Evolutionary conservation across 2,888 invertebrate species (phyloP).

Genomic region (Lasioglossum zephyrum): DNA sequence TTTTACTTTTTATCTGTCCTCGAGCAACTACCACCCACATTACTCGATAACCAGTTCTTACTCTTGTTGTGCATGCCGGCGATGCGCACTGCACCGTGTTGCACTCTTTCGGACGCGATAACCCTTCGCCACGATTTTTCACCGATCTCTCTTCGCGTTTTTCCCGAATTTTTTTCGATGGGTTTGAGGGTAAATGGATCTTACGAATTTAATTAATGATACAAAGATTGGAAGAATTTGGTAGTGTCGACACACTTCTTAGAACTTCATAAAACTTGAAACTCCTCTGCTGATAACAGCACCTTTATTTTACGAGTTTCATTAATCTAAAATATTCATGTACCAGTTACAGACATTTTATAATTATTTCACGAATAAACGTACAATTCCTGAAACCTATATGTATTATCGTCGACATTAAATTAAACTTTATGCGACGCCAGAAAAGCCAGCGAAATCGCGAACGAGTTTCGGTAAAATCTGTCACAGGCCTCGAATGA

Average conservation of each 20-base stretch:
- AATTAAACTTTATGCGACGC: too few species aligned
- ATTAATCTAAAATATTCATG: too few species aligned
- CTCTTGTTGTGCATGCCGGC: not conserved
- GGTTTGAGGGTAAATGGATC: not conserved
- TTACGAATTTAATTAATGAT: not conserved
- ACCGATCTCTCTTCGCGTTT: not conserved
- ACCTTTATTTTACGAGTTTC: too few species aligned
- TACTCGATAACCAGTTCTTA: slow-evolving; percentile 27
- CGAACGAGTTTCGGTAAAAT: not conserved
- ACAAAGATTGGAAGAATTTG: too few species aligned
- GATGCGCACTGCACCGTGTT: not conserved
- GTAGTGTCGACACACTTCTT: not conserved
- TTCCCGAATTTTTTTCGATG: not conserved
- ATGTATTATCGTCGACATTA: not conserved
- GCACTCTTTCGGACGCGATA: not conserved
- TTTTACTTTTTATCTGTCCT: slow-evolving; percentile 11
- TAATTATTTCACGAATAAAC: not conserved
- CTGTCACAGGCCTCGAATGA: not conserved
- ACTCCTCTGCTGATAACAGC: too few species aligned
- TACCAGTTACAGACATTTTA: too few species aligned
- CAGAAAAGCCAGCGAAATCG: not conserved
- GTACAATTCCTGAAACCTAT: not conserved
- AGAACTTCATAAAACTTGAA: too few species aligned
- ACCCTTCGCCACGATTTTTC: not conserved
- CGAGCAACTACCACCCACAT: slow-evolving; percentile 25